A percentile compares a stretch with the other conserved stretches of the same genome.
Conservation (phyloP, 2,888 invertebrate genomes). For the Eupithecia inturbata region DNA sequence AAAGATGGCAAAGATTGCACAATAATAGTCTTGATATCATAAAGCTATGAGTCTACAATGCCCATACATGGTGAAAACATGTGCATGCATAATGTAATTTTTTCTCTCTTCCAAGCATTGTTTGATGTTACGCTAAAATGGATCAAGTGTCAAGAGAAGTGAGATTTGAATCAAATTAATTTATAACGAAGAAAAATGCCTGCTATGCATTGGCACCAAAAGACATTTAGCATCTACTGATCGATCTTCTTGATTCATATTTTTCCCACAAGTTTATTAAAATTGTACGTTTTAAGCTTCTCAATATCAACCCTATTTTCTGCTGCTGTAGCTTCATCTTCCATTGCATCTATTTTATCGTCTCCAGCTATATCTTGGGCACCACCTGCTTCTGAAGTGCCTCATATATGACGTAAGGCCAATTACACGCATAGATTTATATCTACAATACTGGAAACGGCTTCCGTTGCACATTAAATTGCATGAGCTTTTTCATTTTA, state of each 20-base stretch:
- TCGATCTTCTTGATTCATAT: not conserved
- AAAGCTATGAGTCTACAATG: constrained; percentile 13
- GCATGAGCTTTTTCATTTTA: constrained; percentile 21
- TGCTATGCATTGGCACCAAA: not conserved
- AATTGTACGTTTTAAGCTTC: not conserved
- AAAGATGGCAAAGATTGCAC: too few relatives aligned
- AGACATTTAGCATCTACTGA: not conserved
- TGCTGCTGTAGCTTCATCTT: constrained; percentile 15
- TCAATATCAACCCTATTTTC: constrained; percentile 6
- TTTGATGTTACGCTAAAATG: constrained; percentile 44
- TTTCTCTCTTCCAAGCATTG: constrained; percentile 50
- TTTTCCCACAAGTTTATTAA: constrained; percentile 3
- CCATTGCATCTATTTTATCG: constrained; percentile 15
- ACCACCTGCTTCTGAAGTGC: constrained; percentile 37
- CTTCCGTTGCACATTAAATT: constrained; percentile 41
- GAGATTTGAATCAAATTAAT: constrained; percentile 1
- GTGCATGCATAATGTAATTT: constrained; percentile 43
- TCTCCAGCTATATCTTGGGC: constrained; percentile 21
- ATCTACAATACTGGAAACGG: constrained; percentile 38
- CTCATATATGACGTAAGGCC: constrained; percentile 44
- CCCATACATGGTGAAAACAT: constrained; percentile 46
- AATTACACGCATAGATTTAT: constrained; percentile 53
- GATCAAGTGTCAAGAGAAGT: constrained; percentile 12
- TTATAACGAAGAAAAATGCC: not conserved
- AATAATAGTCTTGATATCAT: not conserved